These are phyloP conservation scores for Pseudococcus jackbeardsleyi DNA, from an alignment of 2,888 invertebrate genomes.

Conservation along the genomic window DNA sequence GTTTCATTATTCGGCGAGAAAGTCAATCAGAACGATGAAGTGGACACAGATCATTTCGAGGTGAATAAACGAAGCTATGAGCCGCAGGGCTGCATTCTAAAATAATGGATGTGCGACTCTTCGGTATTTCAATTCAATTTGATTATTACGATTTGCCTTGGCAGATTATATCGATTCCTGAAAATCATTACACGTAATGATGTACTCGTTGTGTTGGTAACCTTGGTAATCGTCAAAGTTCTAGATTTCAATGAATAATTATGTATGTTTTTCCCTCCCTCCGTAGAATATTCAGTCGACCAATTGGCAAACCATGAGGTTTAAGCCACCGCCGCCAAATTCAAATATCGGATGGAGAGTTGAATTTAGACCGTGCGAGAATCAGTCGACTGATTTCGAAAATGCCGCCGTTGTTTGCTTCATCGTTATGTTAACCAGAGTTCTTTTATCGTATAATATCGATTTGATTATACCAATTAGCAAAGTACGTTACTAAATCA, in stretches of 20 bases:
- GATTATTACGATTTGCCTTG: neutral
- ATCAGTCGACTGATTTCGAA: slow-evolving; percentile 99
- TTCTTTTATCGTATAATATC: slow-evolving; percentile 94
- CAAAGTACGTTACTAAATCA: slow-evolving; percentile 75
- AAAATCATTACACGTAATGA: neutral
- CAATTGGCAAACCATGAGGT: slow-evolving; percentile 99
- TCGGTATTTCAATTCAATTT: slow-evolving; percentile 1
- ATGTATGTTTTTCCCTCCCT: neutral
- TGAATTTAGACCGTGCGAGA: slow-evolving; percentile 98
- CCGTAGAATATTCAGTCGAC: slow-evolving; percentile 96
- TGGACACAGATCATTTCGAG: slow-evolving; percentile 99
- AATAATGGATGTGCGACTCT: slow-evolving; percentile 1
- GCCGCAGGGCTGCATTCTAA: neutral
- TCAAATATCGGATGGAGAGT: slow-evolving; percentile 99
- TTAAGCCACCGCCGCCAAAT: slow-evolving; percentile 97
- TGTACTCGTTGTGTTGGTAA: slow-evolving; percentile 1
- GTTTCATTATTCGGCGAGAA: slow-evolving; percentile 96
- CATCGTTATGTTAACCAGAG: slow-evolving; percentile 94
- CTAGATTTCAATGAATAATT: neutral
- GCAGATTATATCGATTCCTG: neutral
- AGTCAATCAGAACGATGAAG: slow-evolving; percentile 90
- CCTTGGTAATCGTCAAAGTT: neutral
- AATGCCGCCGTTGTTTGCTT: slow-evolving; percentile 99
- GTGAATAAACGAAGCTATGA: slow-evolving; percentile 71
- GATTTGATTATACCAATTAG: slow-evolving; percentile 98